Evolutionary conservation across 2,888 invertebrate species (phyloP).

Genomic region (Hetaerina titia): DNA sequence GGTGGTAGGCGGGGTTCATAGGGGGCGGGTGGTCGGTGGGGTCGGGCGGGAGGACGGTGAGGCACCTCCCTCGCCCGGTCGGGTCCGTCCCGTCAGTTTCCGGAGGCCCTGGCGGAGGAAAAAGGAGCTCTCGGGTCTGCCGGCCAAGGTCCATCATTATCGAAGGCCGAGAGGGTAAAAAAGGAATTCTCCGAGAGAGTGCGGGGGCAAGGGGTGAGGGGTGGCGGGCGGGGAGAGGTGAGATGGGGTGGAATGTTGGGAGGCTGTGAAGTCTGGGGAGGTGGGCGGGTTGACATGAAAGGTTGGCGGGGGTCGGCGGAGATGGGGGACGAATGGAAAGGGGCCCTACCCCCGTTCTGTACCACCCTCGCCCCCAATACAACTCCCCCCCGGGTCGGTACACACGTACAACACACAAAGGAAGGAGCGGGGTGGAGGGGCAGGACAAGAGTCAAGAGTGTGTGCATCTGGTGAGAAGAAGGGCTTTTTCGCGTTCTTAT

Average conservation of each 20-base stretch:
- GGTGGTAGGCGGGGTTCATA: not conserved
- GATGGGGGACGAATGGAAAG: not conserved
- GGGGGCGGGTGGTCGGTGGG: not conserved
- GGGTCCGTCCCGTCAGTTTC: slow-evolving; percentile 5
- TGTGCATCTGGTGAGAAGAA: not conserved
- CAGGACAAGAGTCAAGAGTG: not conserved
- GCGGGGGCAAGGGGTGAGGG: not conserved
- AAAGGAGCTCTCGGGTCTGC: not conserved
- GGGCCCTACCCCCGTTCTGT: not conserved
- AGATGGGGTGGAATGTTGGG: not conserved
- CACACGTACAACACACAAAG: too few species aligned
- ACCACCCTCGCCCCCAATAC: too few species aligned
- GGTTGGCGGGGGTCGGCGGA: not conserved
- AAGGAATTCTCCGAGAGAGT: not conserved
- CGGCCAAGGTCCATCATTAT: slow-evolving; percentile 58
- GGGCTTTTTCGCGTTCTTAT: not conserved
- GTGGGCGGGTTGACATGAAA: not conserved
- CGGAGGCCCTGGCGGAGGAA: not conserved
- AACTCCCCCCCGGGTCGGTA: too few species aligned
- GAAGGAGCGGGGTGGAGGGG: not conserved
- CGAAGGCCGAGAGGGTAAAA: slow-evolving; percentile 42
- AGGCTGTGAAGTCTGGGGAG: not conserved
- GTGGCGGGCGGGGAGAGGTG: not conserved
- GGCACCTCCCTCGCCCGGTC: not conserved
- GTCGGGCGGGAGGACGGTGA: not conserved